Evolutionary conservation across 2,888 invertebrate species (phyloP).

Genomic region (Thecocarcelia acutangulata): DNA sequence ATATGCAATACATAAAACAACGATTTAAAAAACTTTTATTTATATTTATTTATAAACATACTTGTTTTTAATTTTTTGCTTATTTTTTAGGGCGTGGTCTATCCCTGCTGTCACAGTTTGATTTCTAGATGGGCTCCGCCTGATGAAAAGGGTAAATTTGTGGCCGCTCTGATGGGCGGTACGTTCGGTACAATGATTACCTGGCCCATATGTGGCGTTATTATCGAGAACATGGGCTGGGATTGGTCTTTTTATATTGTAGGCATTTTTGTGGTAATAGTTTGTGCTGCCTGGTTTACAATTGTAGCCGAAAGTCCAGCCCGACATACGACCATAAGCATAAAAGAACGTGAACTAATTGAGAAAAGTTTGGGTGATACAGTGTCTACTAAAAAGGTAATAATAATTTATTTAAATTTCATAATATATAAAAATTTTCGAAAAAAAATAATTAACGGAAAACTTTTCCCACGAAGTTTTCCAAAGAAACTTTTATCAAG

Average conservation of each 20-base stretch:
- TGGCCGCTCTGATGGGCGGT: conserved; percentile 88
- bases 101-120: conserved; percentile 80
- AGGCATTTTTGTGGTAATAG: conserved; percentile 83
- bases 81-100: conserved; percentile 74
- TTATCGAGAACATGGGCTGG: conserved; percentile 86
- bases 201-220: conserved; percentile 86
- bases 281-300: conserved; percentile 85
- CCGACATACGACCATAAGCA: conserved; percentile 84
- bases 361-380: conserved; percentile 84
- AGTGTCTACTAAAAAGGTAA: conserved; percentile 84
- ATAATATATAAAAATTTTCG: too few relatives aligned
- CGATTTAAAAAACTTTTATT: not conserved
- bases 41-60: not conserved
- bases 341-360: conserved; percentile 85
- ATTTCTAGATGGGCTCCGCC: conserved; percentile 89
- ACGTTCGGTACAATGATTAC: conserved; percentile 87
- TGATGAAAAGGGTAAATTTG: conserved; percentile 88
- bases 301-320: conserved; percentile 85
- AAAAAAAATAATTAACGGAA: too few relatives aligned
- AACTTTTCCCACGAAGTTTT: too few relatives aligned
- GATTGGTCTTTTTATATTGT: conserved; percentile 86
- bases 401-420: not conserved
- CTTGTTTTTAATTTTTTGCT: conserved; percentile 40
- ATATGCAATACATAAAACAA: too few relatives aligned
- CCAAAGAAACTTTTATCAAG: too few relatives aligned